These are phyloP conservation scores for Napeogenes sylphis DNA, from an alignment of 2,888 invertebrate species.

Conservation along the genomic window DNA sequence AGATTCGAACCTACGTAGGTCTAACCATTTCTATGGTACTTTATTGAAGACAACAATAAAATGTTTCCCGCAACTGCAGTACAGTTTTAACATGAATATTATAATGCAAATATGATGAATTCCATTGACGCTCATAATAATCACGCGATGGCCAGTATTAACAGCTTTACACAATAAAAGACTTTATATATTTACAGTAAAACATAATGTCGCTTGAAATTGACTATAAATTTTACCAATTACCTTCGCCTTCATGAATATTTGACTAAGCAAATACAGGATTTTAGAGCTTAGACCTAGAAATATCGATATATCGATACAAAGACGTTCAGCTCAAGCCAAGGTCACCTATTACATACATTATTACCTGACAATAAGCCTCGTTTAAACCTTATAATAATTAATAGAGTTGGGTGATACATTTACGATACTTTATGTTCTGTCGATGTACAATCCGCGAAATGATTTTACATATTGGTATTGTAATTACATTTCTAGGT, in stretches of 20 bases:
- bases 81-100: neutral
- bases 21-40: too few species aligned
- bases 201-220: constrained; percentile 4
- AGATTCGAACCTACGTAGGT: too few species aligned
- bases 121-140: neutral
- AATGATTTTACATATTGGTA: too few species aligned
- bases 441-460: too few species aligned
- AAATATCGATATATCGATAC: constrained; percentile 12
- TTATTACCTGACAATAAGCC: neutral
- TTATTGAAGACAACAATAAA: too few species aligned
- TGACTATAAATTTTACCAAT: constrained; percentile 6
- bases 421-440: too few species aligned
- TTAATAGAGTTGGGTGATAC: too few species aligned
- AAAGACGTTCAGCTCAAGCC: neutral
- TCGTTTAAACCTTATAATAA: neutral
- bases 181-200: neutral
- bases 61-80: too few species aligned
- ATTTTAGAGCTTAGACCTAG: constrained; percentile 6
- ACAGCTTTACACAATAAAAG: neutral
- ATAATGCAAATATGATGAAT: neutral
- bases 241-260: constrained; percentile 7
- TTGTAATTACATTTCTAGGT: too few species aligned
- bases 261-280: constrained; percentile 16
- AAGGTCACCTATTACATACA: neutral
- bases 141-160: neutral